Conservation (phyloP, 1,140 invertebrate species). For the Dendrolimus punctatus region DNA sequence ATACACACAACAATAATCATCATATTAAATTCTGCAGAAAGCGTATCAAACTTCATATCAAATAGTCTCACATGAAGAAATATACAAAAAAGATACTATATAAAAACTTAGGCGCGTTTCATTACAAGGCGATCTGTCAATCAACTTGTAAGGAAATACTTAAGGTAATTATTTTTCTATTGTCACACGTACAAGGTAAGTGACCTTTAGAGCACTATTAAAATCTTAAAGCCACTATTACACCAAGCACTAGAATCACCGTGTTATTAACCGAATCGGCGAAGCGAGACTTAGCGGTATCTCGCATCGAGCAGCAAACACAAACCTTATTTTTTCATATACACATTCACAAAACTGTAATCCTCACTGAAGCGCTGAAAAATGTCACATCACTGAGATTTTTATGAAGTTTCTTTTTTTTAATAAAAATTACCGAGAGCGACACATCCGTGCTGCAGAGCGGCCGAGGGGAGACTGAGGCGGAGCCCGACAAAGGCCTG, state of each 20-base stretch:
- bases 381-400: slow-evolving; percentile 34
- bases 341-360: slow-evolving; percentile 22
- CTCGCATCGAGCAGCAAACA: slow-evolving; percentile 17
- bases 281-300: slow-evolving; percentile 56
- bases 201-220: slow-evolving; percentile 58
- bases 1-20: no score
- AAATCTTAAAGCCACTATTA: slow-evolving; percentile 57
- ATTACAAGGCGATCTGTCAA: no score
- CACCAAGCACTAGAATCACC: slow-evolving; percentile 56
- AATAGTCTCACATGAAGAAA: no score
- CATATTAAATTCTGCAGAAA: no score
- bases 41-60: no score
- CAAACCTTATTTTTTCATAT: slow-evolving; percentile 17
- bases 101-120: no score
- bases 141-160: slow-evolving; percentile 1
- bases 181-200: slow-evolving; percentile 50
- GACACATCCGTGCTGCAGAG: slow-evolving; percentile 30
- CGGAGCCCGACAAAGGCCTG: slow-evolving; percentile 36
- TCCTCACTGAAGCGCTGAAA: slow-evolving; percentile 20
- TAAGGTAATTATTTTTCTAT: slow-evolving; percentile 10
- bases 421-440: slow-evolving; percentile 7
- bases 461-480: slow-evolving; percentile 40
- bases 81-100: no score
- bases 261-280: slow-evolving; percentile 58
- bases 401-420: slow-evolving; percentile 5